These are phyloP conservation scores for Triplophysa tibetana DNA, from an alignment of 2,113 vertebrate species.

Conservation along the genomic window DNA sequence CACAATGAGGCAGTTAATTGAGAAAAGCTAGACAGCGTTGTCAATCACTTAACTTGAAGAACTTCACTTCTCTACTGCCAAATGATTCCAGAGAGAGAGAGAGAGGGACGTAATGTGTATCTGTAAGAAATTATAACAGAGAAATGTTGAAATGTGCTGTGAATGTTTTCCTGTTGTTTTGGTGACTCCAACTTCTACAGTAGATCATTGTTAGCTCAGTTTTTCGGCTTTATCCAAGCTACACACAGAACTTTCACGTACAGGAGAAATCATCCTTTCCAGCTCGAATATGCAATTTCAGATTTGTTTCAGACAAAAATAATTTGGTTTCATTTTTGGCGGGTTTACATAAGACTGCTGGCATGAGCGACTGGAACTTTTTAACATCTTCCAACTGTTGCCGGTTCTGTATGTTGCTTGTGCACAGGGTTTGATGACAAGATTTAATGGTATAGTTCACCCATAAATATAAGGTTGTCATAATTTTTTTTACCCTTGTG, in stretches of 20 bases:
- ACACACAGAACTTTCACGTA: neutral
- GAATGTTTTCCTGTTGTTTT: neutral
- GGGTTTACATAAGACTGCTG: neutral
- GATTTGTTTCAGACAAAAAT: slow-evolving; percentile 22
- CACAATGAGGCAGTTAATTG: slow-evolving; percentile 99
- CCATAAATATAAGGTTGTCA: too few species aligned
- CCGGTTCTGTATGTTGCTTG: neutral
- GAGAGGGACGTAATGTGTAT: slow-evolving; percentile 4
- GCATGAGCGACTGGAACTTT: neutral
- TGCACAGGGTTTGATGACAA: neutral
- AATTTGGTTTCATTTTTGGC: slow-evolving; percentile 33
- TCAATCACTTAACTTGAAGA: slow-evolving; percentile 96
- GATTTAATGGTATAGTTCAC: neutral
- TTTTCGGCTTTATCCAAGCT: neutral
- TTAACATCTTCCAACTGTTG: slow-evolving; percentile 17
- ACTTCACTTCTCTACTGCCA: slow-evolving; percentile 48
- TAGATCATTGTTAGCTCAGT: slow-evolving; percentile 11
- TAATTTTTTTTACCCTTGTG: too few species aligned
- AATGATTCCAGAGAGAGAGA: slow-evolving; percentile 17
- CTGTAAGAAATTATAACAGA: neutral
- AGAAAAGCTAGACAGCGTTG: slow-evolving; percentile 97
- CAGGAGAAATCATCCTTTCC: neutral
- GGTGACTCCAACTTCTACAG: slow-evolving; percentile 12
- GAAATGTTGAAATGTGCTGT: neutral
- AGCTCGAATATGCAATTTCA: slow-evolving; percentile 16